Evolutionary conservation across 2,797 vertebrate species (phyloP).

Genomic region (Coregonus sp.): DNA sequence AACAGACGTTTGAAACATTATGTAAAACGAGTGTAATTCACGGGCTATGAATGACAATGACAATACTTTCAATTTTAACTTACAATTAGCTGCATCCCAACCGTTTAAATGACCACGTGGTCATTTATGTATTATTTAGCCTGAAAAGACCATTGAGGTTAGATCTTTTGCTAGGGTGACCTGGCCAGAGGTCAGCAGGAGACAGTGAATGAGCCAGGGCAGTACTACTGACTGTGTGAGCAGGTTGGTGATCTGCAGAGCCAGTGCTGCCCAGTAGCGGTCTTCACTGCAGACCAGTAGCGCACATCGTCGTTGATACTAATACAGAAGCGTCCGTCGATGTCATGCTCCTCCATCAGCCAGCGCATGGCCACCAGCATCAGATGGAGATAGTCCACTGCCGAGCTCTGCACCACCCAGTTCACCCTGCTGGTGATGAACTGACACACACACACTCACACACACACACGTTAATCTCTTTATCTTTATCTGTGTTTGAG

Average conservation of each 20-base stretch:
- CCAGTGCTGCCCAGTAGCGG: slow-evolving; percentile 88
- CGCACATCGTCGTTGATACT: slow-evolving; percentile 98
- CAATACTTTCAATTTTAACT: no score
- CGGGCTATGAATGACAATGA: no score
- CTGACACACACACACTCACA: slow-evolving; percentile 61
- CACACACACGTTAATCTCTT: no score
- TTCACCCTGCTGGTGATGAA: slow-evolving; percentile 98
- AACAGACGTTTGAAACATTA: background rate
- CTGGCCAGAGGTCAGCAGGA: no score
- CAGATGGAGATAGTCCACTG: slow-evolving; percentile 96
- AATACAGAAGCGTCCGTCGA: slow-evolving; percentile 95
- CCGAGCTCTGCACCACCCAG: slow-evolving; percentile 99
- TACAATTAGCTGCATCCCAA: no score
- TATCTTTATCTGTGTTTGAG: background rate
- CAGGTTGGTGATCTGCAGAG: slow-evolving; percentile 95
- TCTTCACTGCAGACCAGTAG: slow-evolving; percentile 91
- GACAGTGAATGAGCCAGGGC: no score
- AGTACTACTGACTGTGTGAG: slow-evolving; percentile 85
- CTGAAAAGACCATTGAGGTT: no score
- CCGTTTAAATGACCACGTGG: no score
- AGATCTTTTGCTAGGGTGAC: no score
- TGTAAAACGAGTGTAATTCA: background rate
- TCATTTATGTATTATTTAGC: no score
- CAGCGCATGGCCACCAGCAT: slow-evolving; percentile 97
- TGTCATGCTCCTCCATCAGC: slow-evolving; percentile 90